Evolutionary conservation across 2,888 invertebrate genomes (phyloP), one percentile per base, ranked within the genome.

Genomic region (Drosophila anceps): DNA sequence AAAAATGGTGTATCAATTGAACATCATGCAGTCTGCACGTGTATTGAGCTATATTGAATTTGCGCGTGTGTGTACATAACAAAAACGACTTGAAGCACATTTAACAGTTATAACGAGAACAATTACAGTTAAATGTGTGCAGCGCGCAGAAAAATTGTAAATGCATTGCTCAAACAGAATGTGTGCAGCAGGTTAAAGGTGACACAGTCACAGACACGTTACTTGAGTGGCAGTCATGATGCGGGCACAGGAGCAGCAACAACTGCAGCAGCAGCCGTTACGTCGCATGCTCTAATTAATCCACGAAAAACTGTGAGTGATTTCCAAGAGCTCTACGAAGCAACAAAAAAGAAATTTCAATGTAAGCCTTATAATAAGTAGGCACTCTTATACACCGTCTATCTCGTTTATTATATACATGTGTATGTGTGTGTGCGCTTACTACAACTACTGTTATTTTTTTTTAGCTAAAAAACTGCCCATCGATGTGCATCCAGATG

Each of bases 381-480:
- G 82, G 83, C 83, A 77, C 54, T 61, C 33, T 44, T 62, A 58
- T 79, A 61, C 64, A 63, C 44, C 31, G 20, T 31, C 54, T 15
- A 7, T 9, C 10, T 43, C 4, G 24, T 24, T 33, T 50, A 33
- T 31, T 51, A 1, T 35, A 3, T 35, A 35, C 9, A 6, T 15
- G 1, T 27, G 3, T 46, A 4, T 15, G 12, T 50, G 5, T 18
- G 4, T 18, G 9, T 31, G 7, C 18, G 8, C 10, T 0, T 53
- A 15, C 13, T 33, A 35, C 31, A 37, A 35, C 50, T 20, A 41
- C 29, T 58, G 18, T 54, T 51, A 2, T 46, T 72, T 58, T 43
- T 50, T 94, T 94, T 72, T 90, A 97, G 97, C 97, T 1, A 97
- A 97, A 92, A 98, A 98, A 92, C 93, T 97, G 35, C 98, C 98